These are phyloP conservation scores for Scyliorhinus canicula DNA, from an alignment of 2,797 vertebrate genomes.

Conservation along the genomic window DNA sequence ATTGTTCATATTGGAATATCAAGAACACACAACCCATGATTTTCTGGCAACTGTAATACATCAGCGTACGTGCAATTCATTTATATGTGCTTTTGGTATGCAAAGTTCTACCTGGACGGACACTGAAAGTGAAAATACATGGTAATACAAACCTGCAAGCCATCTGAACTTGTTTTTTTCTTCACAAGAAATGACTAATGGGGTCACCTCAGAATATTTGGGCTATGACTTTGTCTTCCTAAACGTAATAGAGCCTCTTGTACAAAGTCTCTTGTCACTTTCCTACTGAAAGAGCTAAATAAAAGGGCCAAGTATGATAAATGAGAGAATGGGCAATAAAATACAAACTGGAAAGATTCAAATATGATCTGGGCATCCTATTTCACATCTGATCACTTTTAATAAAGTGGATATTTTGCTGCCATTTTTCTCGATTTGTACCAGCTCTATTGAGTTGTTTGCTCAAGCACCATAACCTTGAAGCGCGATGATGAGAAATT, in stretches of 20 bases:
- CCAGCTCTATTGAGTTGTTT: neutral
- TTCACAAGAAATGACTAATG: neutral
- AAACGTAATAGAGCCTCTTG: neutral
- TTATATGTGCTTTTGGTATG: neutral
- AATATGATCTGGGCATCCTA: neutral
- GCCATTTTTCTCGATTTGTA: neutral
- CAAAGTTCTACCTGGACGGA: neutral
- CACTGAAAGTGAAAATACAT: neutral
- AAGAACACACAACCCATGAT: neutral
- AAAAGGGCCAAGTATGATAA: neutral
- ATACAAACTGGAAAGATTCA: neutral
- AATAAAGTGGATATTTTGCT: constrained; percentile 3
- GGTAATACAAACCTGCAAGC: neutral
- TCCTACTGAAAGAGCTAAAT: neutral
- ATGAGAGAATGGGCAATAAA: neutral
- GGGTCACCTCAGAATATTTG: neutral
- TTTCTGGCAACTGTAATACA: neutral
- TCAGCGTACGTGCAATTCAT: neutral
- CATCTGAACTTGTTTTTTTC: neutral
- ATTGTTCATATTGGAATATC: neutral
- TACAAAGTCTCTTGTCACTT: neutral
- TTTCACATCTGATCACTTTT: neutral
- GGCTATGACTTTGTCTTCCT: neutral
- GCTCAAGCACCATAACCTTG: neutral
- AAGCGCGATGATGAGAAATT: neutral